phyloP scores from a whole-genome alignment of 2,888 invertebrate genomes.

The Drosophila macrothrix region DNA sequence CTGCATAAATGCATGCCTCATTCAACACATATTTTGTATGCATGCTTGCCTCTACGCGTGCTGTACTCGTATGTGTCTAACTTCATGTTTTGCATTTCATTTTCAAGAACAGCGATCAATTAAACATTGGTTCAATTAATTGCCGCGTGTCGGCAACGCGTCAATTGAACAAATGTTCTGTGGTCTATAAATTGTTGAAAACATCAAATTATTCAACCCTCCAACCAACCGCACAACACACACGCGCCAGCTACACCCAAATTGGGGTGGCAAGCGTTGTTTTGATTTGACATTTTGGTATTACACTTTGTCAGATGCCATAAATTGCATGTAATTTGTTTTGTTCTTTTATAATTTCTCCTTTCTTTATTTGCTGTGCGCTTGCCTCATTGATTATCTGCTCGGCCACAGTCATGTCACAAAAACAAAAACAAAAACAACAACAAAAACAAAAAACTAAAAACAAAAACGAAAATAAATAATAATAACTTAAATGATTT shows the following conservation, averaged over 20 bases:
- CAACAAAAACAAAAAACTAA: background rate
- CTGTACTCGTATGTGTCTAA: background rate
- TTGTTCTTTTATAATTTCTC: constrained; percentile 4
- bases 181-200: constrained; percentile 19
- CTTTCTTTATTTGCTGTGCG: background rate
- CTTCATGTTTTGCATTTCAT: constrained; percentile 15
- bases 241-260: constrained; percentile 1
- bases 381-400: constrained; percentile 1
- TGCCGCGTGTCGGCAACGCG: constrained; percentile 21
- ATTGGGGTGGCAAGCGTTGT: constrained; percentile 18
- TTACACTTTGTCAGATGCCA: constrained; percentile 18
- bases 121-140: constrained; percentile 36
- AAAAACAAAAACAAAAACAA: background rate
- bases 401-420: constrained; percentile 28
- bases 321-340: constrained; percentile 25
- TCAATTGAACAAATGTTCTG: constrained; percentile 22
- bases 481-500: constrained; percentile 4
- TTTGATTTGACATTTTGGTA: constrained; percentile 50
- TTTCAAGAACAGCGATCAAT: constrained; percentile 70
- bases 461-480: background rate
- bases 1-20: background rate
- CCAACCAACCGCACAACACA: background rate
- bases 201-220: constrained; percentile 30
- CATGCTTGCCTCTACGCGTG: background rate
- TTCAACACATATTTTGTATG: background rate